phyloP scores from a whole-genome alignment of 35 echinoderm and acorn worm genomes.

The Apostichopus japonicus region DNA sequence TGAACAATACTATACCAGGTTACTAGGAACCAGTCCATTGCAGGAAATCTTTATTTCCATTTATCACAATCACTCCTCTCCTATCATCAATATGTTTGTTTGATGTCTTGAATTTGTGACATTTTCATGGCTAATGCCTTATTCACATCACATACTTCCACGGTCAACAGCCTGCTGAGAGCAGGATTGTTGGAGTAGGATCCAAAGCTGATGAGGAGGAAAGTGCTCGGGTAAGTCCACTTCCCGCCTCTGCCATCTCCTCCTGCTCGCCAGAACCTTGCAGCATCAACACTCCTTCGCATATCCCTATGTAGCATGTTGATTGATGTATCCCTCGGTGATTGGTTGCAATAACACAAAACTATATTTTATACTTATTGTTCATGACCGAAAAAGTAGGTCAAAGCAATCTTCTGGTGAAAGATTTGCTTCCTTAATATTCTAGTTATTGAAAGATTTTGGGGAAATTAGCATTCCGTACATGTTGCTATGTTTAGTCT shows the following conservation, averaged over 20 bases:
- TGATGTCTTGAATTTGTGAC: background rate
- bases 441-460: too few relatives aligned
- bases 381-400: too few relatives aligned
- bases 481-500: too few relatives aligned
- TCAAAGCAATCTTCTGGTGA: too few relatives aligned
- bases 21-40: background rate
- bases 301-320: background rate
- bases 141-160: slow-evolving; percentile 39
- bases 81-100: background rate
- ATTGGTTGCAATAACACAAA: background rate
- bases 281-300: slow-evolving; percentile 6
- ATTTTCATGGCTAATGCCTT: slow-evolving; percentile 21
- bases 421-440: too few relatives aligned
- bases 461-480: too few relatives aligned
- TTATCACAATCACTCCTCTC: background rate
- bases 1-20: too few relatives aligned
- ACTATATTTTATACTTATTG: too few relatives aligned
- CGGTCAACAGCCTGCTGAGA: slow-evolving; percentile 24
- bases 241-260: background rate
- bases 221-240: slow-evolving; percentile 24
- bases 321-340: background rate
- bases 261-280: background rate
- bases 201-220: slow-evolving; percentile 35
- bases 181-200: slow-evolving; percentile 8
- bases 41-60: background rate